Evolutionary conservation across 2,888 invertebrate species (phyloP).

Genomic region (Dryocosmus kuriphilus): DNA sequence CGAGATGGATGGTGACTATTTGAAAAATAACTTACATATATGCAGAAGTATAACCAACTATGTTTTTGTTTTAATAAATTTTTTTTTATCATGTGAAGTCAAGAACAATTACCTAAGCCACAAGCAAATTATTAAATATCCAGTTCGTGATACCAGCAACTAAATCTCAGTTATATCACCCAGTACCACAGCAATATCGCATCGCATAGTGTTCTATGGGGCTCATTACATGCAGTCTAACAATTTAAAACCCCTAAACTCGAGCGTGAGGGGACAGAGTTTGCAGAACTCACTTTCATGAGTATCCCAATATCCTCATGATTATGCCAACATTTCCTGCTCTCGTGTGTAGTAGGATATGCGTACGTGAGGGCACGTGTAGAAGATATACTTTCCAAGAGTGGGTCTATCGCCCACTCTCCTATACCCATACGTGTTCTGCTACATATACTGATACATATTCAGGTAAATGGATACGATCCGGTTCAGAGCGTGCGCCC

Average conservation of each 20-base stretch:
- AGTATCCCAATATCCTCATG: constrained; percentile 14
- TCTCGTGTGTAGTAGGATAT: background rate
- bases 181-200: no score
- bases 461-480: constrained; percentile 23
- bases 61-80: no score
- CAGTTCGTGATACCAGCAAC: no score
- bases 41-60: no score
- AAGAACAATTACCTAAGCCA: no score
- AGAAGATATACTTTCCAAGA: constrained; percentile 15
- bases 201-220: background rate
- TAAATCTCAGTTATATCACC: no score
- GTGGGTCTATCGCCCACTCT: background rate
- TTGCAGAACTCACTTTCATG: constrained; percentile 19
- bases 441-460: background rate
- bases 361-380: constrained; percentile 6
- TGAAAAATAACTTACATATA: no score
- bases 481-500: constrained; percentile 42
- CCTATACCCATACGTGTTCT: background rate
- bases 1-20: no score
- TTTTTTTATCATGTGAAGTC: no score
- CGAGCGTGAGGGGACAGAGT: background rate
- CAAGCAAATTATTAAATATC: no score
- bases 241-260: constrained; percentile 12
- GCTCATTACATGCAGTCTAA: background rate
- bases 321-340: constrained; percentile 14